phyloP scores from a whole-genome alignment of 2,888 invertebrate genomes.

The Kryphioiulus occultus region DNA sequence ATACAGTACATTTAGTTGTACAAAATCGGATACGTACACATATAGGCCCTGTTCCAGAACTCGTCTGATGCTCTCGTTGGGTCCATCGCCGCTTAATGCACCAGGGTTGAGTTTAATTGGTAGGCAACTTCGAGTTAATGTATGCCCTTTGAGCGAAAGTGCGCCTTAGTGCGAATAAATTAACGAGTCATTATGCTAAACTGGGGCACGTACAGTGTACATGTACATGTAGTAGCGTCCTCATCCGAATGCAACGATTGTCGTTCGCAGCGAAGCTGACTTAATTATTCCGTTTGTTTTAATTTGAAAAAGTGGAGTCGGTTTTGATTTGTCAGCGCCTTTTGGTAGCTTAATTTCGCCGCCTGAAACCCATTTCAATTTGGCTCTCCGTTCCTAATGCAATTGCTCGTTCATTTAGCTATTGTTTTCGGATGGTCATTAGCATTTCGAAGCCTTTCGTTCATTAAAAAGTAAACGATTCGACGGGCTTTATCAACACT shows the following conservation, averaged over 20 bases:
- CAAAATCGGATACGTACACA: too few species aligned
- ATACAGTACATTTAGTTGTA: too few species aligned
- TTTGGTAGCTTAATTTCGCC: background rate
- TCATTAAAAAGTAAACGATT: conserved; percentile 25
- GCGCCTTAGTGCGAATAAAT: background rate
- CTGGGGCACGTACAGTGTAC: background rate
- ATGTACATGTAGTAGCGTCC: background rate
- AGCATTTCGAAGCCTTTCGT: background rate
- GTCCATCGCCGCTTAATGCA: background rate
- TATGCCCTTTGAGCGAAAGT: conserved; percentile 19
- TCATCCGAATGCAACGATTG: conserved; percentile 24
- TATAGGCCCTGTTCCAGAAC: background rate
- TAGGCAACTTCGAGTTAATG: background rate
- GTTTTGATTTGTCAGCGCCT: conserved; percentile 27
- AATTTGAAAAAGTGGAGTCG: conserved; percentile 22
- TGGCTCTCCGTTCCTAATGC: background rate
- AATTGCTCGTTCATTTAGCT: background rate
- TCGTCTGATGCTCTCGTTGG: background rate
- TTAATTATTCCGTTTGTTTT: conserved; percentile 36
- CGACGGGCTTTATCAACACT: background rate
- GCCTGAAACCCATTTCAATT: background rate
- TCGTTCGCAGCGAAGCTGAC: background rate
- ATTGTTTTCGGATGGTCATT: conserved; percentile 15
- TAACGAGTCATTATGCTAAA: conserved; percentile 1
- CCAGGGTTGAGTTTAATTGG: background rate